Conservation (phyloP, 2,113 vertebrate genomes). For the Zosterops hypoxanthus region DNA sequence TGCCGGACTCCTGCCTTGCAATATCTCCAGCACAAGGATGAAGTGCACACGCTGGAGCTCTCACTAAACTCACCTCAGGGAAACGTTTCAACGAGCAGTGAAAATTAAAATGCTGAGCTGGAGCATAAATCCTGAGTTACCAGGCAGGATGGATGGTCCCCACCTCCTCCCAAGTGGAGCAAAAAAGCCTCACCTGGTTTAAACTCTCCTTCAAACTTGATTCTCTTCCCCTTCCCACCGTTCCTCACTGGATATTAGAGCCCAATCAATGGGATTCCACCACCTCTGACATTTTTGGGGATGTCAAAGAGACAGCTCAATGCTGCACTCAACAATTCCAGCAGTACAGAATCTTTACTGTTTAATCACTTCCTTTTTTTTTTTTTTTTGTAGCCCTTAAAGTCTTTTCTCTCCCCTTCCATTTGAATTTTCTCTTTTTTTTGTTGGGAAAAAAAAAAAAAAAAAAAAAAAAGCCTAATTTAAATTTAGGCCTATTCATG, state of each 20-base stretch:
- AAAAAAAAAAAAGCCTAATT: neutral
- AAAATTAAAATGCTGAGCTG: neutral
- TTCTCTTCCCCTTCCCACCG: neutral
- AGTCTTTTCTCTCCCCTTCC: neutral
- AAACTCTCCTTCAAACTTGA: neutral
- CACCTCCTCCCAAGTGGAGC: neutral
- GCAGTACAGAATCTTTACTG: neutral
- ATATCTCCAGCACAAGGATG: neutral
- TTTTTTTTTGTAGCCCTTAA: neutral
- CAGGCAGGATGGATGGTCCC: neutral
- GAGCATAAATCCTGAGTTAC: neutral
- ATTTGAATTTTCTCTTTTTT: neutral
- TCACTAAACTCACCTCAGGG: neutral
- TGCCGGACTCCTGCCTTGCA: neutral
- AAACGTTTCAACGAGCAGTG: neutral
- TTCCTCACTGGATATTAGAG: neutral
- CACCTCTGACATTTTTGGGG: neutral
- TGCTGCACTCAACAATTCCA: neutral
- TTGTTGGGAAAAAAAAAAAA: neutral
- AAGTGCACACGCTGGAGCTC: neutral
- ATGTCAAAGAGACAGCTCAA: neutral
- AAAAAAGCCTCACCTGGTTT: neutral
- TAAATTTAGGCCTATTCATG: neutral
- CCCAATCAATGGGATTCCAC: neutral
- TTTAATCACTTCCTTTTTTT: neutral